Evolutionary conservation across 1,140 invertebrate species (phyloP).

Genomic region (Papilio polyxenes): DNA sequence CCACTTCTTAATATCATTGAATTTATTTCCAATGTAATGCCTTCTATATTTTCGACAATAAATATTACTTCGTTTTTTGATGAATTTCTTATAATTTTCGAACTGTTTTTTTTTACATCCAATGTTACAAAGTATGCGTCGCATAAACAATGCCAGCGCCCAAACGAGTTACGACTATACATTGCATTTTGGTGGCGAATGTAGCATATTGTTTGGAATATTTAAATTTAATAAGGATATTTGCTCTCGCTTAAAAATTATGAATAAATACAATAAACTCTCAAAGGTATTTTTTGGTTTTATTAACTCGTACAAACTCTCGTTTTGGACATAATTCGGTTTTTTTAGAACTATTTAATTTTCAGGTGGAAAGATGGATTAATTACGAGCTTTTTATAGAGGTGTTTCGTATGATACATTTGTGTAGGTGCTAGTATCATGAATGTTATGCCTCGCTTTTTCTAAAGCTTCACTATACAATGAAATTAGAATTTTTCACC

Average conservation of each 20-base stretch:
- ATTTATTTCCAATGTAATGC: background rate
- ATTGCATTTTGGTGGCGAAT: constrained; percentile 18
- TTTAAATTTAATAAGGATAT: background rate
- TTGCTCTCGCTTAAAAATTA: background rate
- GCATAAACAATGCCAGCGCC: background rate
- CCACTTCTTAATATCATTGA: background rate
- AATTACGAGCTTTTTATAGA: background rate
- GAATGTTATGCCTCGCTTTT: constrained; percentile 9
- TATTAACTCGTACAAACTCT: too few species aligned
- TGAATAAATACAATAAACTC: too few species aligned
- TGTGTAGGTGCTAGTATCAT: background rate
- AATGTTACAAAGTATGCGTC: constrained; percentile 2
- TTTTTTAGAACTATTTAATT: too few species aligned
- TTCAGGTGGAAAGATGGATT: background rate
- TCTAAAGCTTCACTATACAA: constrained; percentile 40
- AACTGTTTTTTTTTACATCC: background rate
- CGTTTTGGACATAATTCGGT: too few species aligned
- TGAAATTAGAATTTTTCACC: background rate
- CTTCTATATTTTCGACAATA: background rate
- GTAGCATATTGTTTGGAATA: constrained; percentile 16
- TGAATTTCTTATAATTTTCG: background rate
- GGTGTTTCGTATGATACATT: background rate
- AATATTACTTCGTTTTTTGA: constrained; percentile 12
- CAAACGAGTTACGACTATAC: background rate
- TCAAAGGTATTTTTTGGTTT: too few species aligned